These are phyloP conservation scores for Tetranychus piercei DNA, from an alignment of 2,888 invertebrate species.

Conservation along the genomic window DNA sequence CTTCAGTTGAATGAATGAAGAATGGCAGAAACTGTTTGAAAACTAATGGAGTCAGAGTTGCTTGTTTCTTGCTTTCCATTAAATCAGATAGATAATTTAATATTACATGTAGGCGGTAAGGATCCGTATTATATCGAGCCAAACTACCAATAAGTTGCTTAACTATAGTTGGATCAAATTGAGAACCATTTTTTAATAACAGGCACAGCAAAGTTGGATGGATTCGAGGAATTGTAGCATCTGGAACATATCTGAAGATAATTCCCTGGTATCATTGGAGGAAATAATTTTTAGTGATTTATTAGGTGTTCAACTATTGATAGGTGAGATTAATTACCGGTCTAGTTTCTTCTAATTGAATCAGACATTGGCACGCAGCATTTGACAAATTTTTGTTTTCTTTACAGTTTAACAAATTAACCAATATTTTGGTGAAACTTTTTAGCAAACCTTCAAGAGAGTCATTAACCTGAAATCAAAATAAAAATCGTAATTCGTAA, in stretches of 20 bases:
- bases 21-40: slow-evolving; percentile 20
- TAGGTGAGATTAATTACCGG: neutral
- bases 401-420: neutral
- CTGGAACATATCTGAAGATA: neutral
- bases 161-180: neutral
- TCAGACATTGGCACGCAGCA: neutral
- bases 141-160: neutral
- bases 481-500: neutral
- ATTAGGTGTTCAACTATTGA: too few species aligned
- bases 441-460: neutral
- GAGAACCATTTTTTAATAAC: neutral
- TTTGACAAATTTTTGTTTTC: neutral
- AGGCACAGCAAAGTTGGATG: neutral
- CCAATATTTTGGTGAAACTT: neutral
- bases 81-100: neutral
- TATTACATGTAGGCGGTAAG: neutral
- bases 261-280: neutral
- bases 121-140: neutral
- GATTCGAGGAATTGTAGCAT: neutral
- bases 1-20: slow-evolving; percentile 22
- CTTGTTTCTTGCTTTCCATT: neutral
- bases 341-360: neutral
- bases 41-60: slow-evolving; percentile 10
- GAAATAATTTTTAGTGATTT: too few species aligned
- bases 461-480: neutral